These are phyloP conservation scores for Galerucella calmariensis DNA, from an alignment of 2,888 invertebrate species.

Conservation along the genomic window DNA sequence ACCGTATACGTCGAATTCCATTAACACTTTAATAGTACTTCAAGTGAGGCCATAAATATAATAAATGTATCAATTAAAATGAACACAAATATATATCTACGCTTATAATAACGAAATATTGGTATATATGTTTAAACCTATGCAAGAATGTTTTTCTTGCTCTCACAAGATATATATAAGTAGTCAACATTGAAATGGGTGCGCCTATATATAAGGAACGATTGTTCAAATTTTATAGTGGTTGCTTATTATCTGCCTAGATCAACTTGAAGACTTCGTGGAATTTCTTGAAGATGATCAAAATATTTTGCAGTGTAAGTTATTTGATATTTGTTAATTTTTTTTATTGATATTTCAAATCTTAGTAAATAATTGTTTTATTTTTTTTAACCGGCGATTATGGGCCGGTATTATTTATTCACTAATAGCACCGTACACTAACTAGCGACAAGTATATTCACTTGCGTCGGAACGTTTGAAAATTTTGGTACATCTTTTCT, in stretches of 20 bases:
- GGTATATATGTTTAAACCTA: slow-evolving; percentile 45
- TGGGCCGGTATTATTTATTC: neutral
- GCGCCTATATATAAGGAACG: slow-evolving; percentile 56
- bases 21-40: slow-evolving; percentile 40
- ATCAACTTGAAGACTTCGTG: slow-evolving; percentile 13
- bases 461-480: too few species aligned
- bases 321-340: neutral
- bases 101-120: slow-evolving; percentile 32
- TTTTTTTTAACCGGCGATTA: neutral
- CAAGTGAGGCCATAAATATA: slow-evolving; percentile 50
- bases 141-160: slow-evolving; percentile 57
- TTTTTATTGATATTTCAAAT: neutral
- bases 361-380: neutral
- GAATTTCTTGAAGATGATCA: slow-evolving; percentile 19
- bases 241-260: slow-evolving; percentile 15
- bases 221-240: slow-evolving; percentile 37
- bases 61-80: slow-evolving; percentile 53
- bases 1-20: slow-evolving; percentile 24
- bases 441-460: too few species aligned
- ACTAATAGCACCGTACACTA: too few species aligned
- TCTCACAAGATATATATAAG: slow-evolving; percentile 44
- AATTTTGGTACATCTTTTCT: too few species aligned
- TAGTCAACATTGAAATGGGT: slow-evolving; percentile 59
- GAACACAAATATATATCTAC: slow-evolving; percentile 47
- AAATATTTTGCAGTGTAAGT: slow-evolving; percentile 30